Evolutionary conservation across 2,888 invertebrate species (phyloP).

Genomic region (Clanis bilineata): DNA sequence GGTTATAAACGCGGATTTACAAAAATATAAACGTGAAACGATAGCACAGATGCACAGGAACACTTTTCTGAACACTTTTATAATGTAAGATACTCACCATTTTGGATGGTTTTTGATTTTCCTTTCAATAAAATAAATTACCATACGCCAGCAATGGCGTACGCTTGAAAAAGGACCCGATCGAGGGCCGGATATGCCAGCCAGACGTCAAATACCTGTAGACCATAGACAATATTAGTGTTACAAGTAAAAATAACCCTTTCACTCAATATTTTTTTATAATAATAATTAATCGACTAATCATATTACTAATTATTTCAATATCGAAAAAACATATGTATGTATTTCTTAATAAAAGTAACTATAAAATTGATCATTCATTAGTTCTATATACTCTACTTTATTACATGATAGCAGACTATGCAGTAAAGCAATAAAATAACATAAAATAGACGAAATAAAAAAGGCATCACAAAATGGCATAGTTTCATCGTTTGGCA

Average conservation of each 20-base stretch:
- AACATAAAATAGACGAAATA: too few relatives aligned
- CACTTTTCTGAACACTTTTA: slow-evolving; percentile 57
- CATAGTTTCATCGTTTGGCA: neutral
- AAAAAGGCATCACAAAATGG: neutral
- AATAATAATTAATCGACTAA: too few relatives aligned
- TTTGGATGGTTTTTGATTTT: slow-evolving; percentile 92
- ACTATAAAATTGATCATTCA: too few relatives aligned
- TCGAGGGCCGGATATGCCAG: slow-evolving; percentile 66
- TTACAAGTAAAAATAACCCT: slow-evolving; percentile 34
- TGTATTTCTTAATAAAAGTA: too few relatives aligned
- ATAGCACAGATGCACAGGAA: slow-evolving; percentile 45
- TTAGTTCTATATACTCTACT: too few relatives aligned
- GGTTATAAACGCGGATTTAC: slow-evolving; percentile 38
- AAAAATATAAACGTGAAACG: slow-evolving; percentile 59
- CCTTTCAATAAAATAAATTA: slow-evolving; percentile 85
- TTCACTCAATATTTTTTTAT: neutral
- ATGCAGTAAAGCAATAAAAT: too few relatives aligned
- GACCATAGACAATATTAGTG: slow-evolving; percentile 49
- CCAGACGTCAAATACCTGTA: slow-evolving; percentile 46
- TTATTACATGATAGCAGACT: too few relatives aligned
- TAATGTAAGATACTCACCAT: slow-evolving; percentile 85
- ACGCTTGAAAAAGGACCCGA: slow-evolving; percentile 89
- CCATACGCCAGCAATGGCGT: slow-evolving; percentile 95
- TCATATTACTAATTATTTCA: too few relatives aligned
- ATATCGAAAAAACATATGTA: too few relatives aligned